Base-by-base conservation (phyloP, 2,797 vertebrate species). In the Muraenolepis orangiensis region DNA sequence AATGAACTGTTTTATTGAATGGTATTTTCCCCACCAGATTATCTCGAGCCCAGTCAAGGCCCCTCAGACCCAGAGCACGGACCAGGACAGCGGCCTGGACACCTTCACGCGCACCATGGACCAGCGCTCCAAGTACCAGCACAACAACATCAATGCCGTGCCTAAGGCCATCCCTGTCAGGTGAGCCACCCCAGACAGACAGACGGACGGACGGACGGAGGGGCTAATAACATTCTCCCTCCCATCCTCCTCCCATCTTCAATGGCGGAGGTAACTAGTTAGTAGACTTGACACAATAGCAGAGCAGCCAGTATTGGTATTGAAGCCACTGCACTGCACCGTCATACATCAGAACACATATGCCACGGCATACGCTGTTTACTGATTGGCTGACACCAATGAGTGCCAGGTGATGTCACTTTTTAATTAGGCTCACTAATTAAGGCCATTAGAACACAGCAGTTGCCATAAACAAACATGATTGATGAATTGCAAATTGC, bases 91-190 rank as follows among this genome's bases (percentile, higher is more conserved):
- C 29, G 95, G 95, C 4, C 86, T 96, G 79, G 97, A 98, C 82
- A 96, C 95, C 0, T 96, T 96, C 88, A 94, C 96, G 7, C 91
- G 95, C 81, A 96, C 95, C 34, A 82, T 93, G 4, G 97, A 99
- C 77, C 91, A 93, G 87, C 95, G 95, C 76, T 89, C 95, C 82
- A 98, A 98, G 87, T 96, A 96, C 91, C 98, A 97, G 91, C 92
- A 95, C 83, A 98, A 98, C 88, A 98, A 93, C 75, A 83, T 96
- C 86, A 96, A 95, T 71, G 93, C 96, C 46, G 92, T 96, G 79
- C 96, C 97, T 86, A 98, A 98, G 92, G 97, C 98, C 87, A 94
- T 98, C 88, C 97, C 98, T 18, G 96, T 98, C 85, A 99, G 97
- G 98, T 99, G 42, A 51, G 42, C 2, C 3, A 34, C 32, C 32